Evolutionary conservation across 1,140 invertebrate genomes (phyloP).

Genomic region (roundworm (Caenorhabditis elegans)): WBcel235 BX284604.4:9953501-9954000

Average conservation of each 20-base stretch:
- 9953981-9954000: conserved; percentile 24
- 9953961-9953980: conserved; percentile 10
- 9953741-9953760: too few relatives aligned
- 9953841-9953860: too few relatives aligned
- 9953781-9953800: too few relatives aligned
- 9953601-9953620: not conserved
- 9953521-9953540: not conserved
- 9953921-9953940: not conserved
- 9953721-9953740: too few relatives aligned
- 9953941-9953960: conserved; percentile 15
- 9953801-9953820: too few relatives aligned
- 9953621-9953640: too few relatives aligned
- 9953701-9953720: too few relatives aligned
- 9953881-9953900: not conserved
- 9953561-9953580: not conserved
- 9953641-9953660: too few relatives aligned
- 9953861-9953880: not conserved
- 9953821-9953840: too few relatives aligned
- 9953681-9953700: too few relatives aligned
- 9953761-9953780: too few relatives aligned
- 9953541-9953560: not conserved
- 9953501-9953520: not conserved
- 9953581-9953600: not conserved
- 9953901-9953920: not conserved
- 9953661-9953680: too few relatives aligned